A percentile compares a stretch with the other conserved stretches of the same genome.
These are phyloP conservation scores for Temnothorax ravouxi DNA, from an alignment of 2,888 invertebrate species.

Conservation along the genomic window DNA sequence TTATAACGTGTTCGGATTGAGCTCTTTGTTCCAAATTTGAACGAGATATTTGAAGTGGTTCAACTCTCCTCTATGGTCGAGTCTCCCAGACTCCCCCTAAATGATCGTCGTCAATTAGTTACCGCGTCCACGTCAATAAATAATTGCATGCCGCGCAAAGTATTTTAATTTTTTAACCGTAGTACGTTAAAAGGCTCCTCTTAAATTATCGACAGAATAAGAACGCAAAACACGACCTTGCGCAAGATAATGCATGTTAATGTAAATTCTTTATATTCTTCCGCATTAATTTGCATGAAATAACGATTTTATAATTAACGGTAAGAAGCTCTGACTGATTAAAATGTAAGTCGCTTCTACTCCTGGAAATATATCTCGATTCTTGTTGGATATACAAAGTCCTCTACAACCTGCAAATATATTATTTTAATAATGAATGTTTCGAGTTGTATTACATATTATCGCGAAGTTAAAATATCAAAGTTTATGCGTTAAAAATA, in stretches of 20 bases:
- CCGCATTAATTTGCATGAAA: conserved; percentile 21
- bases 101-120: not conserved
- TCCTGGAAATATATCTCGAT: not conserved
- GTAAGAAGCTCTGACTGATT: not conserved
- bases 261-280: not conserved
- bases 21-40: no score
- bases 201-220: not conserved
- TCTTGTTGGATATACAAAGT: not conserved
- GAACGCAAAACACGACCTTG: not conserved
- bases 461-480: no score
- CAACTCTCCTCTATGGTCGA: no score
- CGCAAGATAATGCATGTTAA: not conserved
- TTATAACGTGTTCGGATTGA: no score
- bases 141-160: not conserved
- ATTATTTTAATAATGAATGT: not conserved
- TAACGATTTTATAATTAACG: conserved; percentile 19
- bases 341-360: not conserved
- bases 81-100: no score
- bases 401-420: not conserved
- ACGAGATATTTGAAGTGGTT: no score
- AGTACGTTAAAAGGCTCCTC: not conserved
- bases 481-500: not conserved
- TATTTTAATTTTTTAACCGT: not conserved
- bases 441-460: not conserved
- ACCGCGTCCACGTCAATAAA: not conserved